Conservation (phyloP, 2,797 vertebrate genomes). For the Heliangelus exortis region DNA sequence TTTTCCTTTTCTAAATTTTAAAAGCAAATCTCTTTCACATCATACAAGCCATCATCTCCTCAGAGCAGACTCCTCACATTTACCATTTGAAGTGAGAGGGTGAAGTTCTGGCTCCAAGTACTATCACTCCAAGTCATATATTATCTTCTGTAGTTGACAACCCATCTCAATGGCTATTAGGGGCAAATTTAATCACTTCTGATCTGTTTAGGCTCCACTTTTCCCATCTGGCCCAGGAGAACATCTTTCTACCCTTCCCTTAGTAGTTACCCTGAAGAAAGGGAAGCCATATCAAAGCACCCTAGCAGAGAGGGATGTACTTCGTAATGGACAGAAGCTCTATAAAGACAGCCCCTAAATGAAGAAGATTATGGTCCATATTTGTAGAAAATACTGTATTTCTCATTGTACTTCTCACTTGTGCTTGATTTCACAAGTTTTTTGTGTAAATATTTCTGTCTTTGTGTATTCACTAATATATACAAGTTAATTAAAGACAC, state of each 20-base stretch:
- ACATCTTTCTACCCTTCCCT: neutral
- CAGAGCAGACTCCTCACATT: neutral
- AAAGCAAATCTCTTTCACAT: neutral
- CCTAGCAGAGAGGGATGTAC: neutral
- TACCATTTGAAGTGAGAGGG: neutral
- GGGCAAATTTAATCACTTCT: neutral
- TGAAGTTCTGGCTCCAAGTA: neutral
- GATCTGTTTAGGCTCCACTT: neutral
- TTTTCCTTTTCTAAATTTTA: neutral
- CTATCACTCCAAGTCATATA: neutral
- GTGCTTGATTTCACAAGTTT: neutral
- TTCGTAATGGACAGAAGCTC: neutral
- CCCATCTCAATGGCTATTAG: neutral
- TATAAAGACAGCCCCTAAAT: neutral
- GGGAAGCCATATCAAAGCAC: neutral
- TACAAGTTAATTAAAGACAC: neutral
- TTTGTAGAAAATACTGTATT: neutral
- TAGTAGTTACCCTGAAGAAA: neutral
- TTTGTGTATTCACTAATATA: neutral
- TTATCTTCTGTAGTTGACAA: neutral
- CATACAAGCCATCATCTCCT: neutral
- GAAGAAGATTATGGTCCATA: neutral
- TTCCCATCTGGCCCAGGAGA: neutral
- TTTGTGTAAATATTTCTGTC: neutral
- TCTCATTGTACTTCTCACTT: neutral